phyloP scores from a whole-genome alignment of 64 coral and sea anemone species.

The Anthopleura sola region DNA sequence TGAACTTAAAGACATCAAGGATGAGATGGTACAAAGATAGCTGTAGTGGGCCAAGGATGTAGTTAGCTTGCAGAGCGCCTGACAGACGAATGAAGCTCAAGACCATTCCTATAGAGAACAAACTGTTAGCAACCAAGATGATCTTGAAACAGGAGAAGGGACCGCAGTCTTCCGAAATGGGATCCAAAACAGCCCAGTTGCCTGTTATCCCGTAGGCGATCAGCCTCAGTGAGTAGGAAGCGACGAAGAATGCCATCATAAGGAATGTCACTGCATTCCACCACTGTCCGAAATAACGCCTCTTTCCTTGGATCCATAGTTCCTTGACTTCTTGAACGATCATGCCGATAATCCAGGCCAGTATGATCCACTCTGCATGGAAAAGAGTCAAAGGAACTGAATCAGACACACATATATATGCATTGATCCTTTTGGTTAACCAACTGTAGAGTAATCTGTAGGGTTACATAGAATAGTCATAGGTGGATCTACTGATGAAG shows the following conservation, averaged over 20 bases:
- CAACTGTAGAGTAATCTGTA: too few species aligned
- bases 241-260: slow-evolving; percentile 49
- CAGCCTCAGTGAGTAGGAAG: slow-evolving; percentile 45
- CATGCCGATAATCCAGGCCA: slow-evolving; percentile 65
- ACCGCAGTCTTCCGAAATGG: slow-evolving; percentile 9
- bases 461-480: too few species aligned
- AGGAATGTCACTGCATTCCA: slow-evolving; percentile 61
- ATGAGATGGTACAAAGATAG: slow-evolving; percentile 71
- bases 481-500: too few species aligned
- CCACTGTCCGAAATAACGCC: slow-evolving; percentile 57
- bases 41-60: slow-evolving; percentile 64
- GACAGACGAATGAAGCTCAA: slow-evolving; percentile 68
- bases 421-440: too few species aligned
- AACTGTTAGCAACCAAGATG: slow-evolving; percentile 57
- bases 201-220: slow-evolving; percentile 38
- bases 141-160: slow-evolving; percentile 29
- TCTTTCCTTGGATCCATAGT: slow-evolving; percentile 44
- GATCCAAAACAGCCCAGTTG: slow-evolving; percentile 62
- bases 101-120: slow-evolving; percentile 59
- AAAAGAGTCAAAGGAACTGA: slow-evolving; percentile 1
- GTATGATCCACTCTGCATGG: slow-evolving; percentile 54
- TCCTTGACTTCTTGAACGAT: slow-evolving; percentile 65
- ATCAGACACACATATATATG: too few species aligned
- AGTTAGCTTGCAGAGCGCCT: slow-evolving; percentile 61
- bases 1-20: slow-evolving; percentile 66